Conservation (phyloP, 2,888 invertebrate genomes). For the Cybosia mesomella region DNA sequence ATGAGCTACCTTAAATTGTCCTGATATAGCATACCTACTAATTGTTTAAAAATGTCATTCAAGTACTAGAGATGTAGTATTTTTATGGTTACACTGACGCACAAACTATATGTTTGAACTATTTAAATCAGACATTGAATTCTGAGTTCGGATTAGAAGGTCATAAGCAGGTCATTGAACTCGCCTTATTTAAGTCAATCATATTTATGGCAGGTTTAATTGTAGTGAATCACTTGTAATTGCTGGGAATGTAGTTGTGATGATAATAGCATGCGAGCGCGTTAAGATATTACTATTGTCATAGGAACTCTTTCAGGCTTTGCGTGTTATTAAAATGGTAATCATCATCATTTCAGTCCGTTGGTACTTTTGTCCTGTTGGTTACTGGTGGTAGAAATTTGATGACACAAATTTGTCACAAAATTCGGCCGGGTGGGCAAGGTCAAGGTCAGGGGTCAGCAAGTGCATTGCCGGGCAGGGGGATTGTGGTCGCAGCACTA, state of each 20-base stretch:
- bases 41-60: too few species aligned
- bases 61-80: too few species aligned
- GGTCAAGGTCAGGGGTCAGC: too few species aligned
- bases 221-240: slow-evolving; percentile 47
- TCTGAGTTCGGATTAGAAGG: slow-evolving; percentile 29
- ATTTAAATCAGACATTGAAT: neutral
- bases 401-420: too few species aligned
- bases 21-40: too few species aligned
- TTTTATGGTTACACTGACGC: neutral
- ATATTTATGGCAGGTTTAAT: slow-evolving; percentile 36
- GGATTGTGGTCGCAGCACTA: too few species aligned
- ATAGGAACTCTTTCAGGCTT: neutral
- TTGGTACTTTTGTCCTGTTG: too few species aligned
- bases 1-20: too few species aligned
- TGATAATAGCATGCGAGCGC: slow-evolving; percentile 17
- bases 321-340: neutral
- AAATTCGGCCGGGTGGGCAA: too few species aligned
- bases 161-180: slow-evolving; percentile 32
- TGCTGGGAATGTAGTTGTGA: slow-evolving; percentile 30
- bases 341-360: neutral
- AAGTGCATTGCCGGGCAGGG: too few species aligned
- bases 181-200: slow-evolving; percentile 32
- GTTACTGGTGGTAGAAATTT: too few species aligned
- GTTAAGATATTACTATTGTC: neutral
- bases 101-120: neutral